These are phyloP conservation scores for Agrypnus murinus DNA, from an alignment of 2,888 invertebrate species.

Conservation along the genomic window DNA sequence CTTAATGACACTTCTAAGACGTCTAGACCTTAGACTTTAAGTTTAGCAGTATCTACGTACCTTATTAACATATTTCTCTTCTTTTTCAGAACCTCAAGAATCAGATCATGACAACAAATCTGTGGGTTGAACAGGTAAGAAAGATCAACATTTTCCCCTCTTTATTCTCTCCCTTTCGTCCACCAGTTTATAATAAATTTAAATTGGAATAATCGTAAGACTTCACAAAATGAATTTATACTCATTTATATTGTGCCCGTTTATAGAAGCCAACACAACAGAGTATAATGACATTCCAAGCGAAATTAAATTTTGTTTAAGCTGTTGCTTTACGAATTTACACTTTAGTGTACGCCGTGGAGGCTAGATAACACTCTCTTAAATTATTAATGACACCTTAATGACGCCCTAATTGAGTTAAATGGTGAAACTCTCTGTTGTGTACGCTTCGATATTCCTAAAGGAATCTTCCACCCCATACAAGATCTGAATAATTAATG, in stretches of 20 bases:
- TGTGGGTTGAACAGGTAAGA: slow-evolving; percentile 94
- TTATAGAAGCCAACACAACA: slow-evolving; percentile 5
- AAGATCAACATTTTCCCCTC: too few relatives aligned
- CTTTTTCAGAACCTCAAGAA: slow-evolving; percentile 93
- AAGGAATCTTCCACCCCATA: not conserved
- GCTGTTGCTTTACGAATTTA: slow-evolving; percentile 25
- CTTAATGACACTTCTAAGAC: too few relatives aligned
- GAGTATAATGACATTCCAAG: slow-evolving; percentile 15
- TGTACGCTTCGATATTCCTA: not conserved
- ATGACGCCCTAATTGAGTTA: slow-evolving; percentile 31
- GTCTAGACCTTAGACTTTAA: too few relatives aligned
- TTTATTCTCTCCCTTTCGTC: not conserved
- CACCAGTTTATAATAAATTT: slow-evolving; percentile 2
- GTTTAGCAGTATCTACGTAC: too few relatives aligned
- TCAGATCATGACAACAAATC: slow-evolving; percentile 96
- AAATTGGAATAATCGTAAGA: not conserved
- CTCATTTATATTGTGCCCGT: slow-evolving; percentile 15
- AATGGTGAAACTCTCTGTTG: slow-evolving; percentile 22
- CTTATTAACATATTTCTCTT: slow-evolving; percentile 53
- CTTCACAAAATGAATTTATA: slow-evolving; percentile 2
- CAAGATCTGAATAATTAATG: too few relatives aligned
- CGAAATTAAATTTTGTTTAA: slow-evolving; percentile 29
- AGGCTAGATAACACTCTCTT: slow-evolving; percentile 23
- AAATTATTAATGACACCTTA: slow-evolving; percentile 32
- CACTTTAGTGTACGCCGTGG: slow-evolving; percentile 5